These are phyloP conservation scores for Percopsis omiscomaycus DNA, from an alignment of 2,797 vertebrate species.

Conservation along the genomic window DNA sequence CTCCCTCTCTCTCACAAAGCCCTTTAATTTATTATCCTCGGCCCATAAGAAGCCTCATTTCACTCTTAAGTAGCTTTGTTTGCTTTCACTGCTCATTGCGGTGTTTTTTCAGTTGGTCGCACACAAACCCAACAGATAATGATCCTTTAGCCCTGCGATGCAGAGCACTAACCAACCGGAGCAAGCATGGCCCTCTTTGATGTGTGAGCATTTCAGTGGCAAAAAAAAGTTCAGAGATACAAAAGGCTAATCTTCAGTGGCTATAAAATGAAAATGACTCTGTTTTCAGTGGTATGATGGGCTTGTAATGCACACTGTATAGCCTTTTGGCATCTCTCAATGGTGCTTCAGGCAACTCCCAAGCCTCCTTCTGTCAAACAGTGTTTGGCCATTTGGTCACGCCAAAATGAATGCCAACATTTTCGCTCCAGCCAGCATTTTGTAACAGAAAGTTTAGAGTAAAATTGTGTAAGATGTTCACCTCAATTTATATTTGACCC, in stretches of 20 bases:
- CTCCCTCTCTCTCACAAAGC: conserved; percentile 1
- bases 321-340: conserved; percentile 48
- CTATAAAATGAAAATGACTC: conserved; percentile 43
- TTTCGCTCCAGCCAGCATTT: conserved; percentile 22
- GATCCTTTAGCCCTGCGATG: conserved; percentile 14
- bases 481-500: no score
- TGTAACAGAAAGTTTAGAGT: neutral
- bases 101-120: conserved; percentile 6
- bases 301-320: conserved; percentile 14
- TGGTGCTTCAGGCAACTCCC: conserved; percentile 48
- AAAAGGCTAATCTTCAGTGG: conserved; percentile 14
- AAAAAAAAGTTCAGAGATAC: conserved; percentile 38
- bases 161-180: conserved; percentile 27
- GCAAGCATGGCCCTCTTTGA: conserved; percentile 21
- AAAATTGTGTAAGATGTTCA: no score
- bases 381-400: conserved; percentile 54
- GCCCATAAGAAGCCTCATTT: conserved; percentile 20
- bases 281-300: conserved; percentile 16
- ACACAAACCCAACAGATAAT: conserved; percentile 19
- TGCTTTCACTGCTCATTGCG: conserved; percentile 14
- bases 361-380: conserved; percentile 60
- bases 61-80: conserved; percentile 17
- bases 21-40: neutral
- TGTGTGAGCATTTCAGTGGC: conserved; percentile 10
- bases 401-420: conserved; percentile 38